Base-by-base conservation (phyloP, 1,140 invertebrate species). In the Drosophila quadrilineata region DNA sequence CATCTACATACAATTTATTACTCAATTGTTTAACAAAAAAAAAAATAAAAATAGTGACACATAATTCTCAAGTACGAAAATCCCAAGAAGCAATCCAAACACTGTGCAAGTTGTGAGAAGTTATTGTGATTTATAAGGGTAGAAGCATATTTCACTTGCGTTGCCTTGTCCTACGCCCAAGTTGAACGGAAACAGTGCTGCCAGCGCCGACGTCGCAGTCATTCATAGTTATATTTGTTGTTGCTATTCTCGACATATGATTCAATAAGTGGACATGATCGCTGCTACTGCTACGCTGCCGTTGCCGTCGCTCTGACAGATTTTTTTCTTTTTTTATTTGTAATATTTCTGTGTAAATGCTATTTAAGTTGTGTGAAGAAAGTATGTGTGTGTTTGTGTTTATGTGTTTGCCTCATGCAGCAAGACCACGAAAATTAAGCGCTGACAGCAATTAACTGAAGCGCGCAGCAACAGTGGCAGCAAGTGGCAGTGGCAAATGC, bases 221-320 rank as follows among this genome's bases (percentile, higher is more conserved):
- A 57, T 57, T 41, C 16, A 52, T 49, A 74, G 56, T 53, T 57
- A 53, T 63, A 64, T 64, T 85, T 85, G 75, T 88, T 88, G 86
- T 88, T 88, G 86, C 86, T 88, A 88, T 88, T 88, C 80, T 88
- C 74, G 76, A 88, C 76, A 88, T 77, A 88, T 88, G 86, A 88
- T 88, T 87, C 86, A 88, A 87, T 64, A 75, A 75, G 62, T 68
- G 71, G 41, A 56, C 69, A 72, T 31, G 76, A 82, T 80, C 58
- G 64, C 59, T 26, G 36, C 46, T 6, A 28, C 59, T 28, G 43
- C 38, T 19, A 6, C 26, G 19, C 53, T 41, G 17, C 58, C 31
- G 17, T 49, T 45, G 64, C 53, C 46, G 10, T 36, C 22, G 54
- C 22, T 38, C 57, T 45, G 64, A 50, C 60, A 49, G 62, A 60